These are phyloP conservation scores for Phrixothrix hirtus DNA, from an alignment of 2,888 invertebrate genomes.

Conservation along the genomic window DNA sequence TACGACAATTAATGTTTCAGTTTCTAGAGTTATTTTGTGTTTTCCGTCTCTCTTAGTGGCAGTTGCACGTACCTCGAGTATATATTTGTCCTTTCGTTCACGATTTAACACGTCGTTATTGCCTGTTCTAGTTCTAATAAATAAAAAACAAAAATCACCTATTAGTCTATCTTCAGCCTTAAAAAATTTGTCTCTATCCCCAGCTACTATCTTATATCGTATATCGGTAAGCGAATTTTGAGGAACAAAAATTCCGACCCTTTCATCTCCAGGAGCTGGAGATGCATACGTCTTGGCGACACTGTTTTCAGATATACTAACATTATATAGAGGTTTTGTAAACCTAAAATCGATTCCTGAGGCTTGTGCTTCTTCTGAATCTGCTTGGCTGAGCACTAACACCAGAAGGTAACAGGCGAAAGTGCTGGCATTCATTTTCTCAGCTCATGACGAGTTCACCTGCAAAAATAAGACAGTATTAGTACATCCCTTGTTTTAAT, in stretches of 20 bases:
- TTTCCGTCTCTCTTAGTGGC: slow-evolving; percentile 63
- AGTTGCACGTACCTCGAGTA: slow-evolving; percentile 75
- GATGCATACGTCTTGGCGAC: slow-evolving; percentile 84
- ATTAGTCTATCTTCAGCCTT: slow-evolving; percentile 87
- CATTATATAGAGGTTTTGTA: slow-evolving; percentile 77
- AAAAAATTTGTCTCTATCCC: slow-evolving; percentile 89
- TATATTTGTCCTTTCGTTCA: slow-evolving; percentile 84
- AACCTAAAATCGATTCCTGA: slow-evolving; percentile 66
- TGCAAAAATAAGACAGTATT: slow-evolving; percentile 40
- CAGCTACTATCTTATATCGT: slow-evolving; percentile 83
- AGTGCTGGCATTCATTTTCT: slow-evolving; percentile 50
- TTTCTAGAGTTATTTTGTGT: slow-evolving; percentile 65
- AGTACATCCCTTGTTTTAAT: background rate
- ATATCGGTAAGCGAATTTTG: slow-evolving; percentile 60
- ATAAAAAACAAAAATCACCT: slow-evolving; percentile 93
- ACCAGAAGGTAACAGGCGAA: slow-evolving; percentile 52
- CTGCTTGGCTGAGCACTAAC: slow-evolving; percentile 45
- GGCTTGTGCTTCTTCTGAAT: slow-evolving; percentile 40
- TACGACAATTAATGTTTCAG: slow-evolving; percentile 73
- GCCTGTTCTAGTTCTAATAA: slow-evolving; percentile 85
- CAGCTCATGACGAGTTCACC: slow-evolving; percentile 51
- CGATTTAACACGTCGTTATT: slow-evolving; percentile 88
- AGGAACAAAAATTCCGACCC: slow-evolving; percentile 75
- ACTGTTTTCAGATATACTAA: slow-evolving; percentile 90
- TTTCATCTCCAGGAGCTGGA: slow-evolving; percentile 70